Evolutionary conservation across 2,888 invertebrate species (phyloP).

Genomic region (Melipona bicolor): DNA sequence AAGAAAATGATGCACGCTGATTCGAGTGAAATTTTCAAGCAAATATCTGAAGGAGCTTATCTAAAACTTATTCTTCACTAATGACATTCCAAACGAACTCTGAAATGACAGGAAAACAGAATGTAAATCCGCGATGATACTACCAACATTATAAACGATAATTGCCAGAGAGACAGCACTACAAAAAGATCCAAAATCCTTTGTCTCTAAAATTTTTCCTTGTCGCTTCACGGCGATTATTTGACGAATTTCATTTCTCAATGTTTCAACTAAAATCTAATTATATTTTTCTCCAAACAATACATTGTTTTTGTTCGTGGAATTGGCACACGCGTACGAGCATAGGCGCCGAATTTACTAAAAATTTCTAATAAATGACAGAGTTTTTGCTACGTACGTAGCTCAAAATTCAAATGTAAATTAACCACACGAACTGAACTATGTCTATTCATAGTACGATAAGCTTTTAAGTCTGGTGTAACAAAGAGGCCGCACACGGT

Average conservation of each 20-base stretch:
- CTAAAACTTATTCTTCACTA: not conserved
- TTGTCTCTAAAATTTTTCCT: not conserved
- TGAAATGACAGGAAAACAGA: not conserved
- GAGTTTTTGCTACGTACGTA: slow-evolving; percentile 22
- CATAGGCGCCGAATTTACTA: not conserved
- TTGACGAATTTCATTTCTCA: slow-evolving; percentile 14
- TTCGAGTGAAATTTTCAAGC: not conserved
- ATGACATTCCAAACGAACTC: not conserved
- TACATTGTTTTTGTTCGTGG: no score
- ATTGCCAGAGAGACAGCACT: not conserved
- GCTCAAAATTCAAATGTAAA: slow-evolving; percentile 44
- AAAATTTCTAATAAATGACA: slow-evolving; percentile 14
- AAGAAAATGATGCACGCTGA: slow-evolving; percentile 4
- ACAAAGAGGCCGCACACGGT: slow-evolving; percentile 66
- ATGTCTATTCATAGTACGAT: slow-evolving; percentile 78
- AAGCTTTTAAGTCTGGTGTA: slow-evolving; percentile 70
- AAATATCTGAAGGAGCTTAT: not conserved
- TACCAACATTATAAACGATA: slow-evolving; percentile 2
- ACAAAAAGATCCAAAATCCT: not conserved
- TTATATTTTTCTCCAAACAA: not conserved
- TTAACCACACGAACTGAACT: slow-evolving; percentile 65
- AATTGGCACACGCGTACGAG: not conserved
- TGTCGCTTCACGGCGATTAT: not conserved
- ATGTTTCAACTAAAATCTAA: not conserved
- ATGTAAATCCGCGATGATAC: not conserved